A percentile compares a stretch with the other conserved stretches of the same genome.
Evolutionary conservation across 2,888 invertebrate genomes (phyloP).

Genomic region (Nudaria mundana): DNA sequence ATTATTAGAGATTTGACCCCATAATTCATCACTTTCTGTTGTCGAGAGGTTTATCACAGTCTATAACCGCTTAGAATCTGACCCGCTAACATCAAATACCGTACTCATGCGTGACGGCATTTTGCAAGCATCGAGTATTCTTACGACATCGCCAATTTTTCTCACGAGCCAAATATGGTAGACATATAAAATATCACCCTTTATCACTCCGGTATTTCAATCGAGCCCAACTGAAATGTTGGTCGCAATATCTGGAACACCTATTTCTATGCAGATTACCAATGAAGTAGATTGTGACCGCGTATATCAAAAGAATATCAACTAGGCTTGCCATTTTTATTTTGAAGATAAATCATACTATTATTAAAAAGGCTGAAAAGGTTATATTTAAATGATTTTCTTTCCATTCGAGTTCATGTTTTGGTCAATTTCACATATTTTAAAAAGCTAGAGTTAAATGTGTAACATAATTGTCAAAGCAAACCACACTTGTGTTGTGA

Average conservation of each 20-base stretch:
- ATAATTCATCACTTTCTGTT: too few species aligned
- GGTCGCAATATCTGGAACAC: constrained; percentile 8
- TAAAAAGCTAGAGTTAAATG: too few species aligned
- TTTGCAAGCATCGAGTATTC: constrained; percentile 35
- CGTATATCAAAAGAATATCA: not conserved
- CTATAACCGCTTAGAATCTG: not conserved
- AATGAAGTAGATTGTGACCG: not conserved
- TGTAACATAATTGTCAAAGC: too few species aligned
- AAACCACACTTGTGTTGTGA: too few species aligned
- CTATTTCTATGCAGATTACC: constrained; percentile 12
- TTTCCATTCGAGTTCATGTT: too few species aligned
- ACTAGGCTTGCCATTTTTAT: not conserved
- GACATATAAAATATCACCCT: constrained; percentile 18
- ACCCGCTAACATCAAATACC: constrained; percentile 16
- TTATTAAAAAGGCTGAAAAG: constrained; percentile 40
- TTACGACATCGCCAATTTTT: constrained; percentile 29
- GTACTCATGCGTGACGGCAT: constrained; percentile 23
- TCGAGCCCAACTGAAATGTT: constrained; percentile 17
- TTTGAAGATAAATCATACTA: not conserved
- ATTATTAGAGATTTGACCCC: too few species aligned
- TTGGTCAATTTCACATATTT: too few species aligned
- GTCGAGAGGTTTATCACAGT: too few species aligned
- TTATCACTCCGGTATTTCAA: constrained; percentile 25
- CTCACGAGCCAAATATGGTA: constrained; percentile 22
- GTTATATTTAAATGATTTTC: constrained; percentile 30